Conservation (phyloP, 2,888 invertebrate species). For the Drosophila cognata region DNA sequence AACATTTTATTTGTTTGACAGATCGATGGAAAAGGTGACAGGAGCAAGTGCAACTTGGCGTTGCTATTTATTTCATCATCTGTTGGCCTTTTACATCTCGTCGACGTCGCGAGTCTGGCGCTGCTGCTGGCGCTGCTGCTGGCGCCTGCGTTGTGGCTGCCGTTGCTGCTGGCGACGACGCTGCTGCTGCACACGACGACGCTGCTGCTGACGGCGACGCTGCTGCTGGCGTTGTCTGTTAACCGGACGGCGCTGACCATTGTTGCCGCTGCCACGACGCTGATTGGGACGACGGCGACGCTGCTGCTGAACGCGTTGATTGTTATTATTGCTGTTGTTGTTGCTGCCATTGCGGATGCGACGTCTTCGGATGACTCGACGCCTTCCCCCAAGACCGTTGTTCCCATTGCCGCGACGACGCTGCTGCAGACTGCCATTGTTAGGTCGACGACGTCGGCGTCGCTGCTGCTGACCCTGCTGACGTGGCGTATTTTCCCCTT, state of each 20-base stretch:
- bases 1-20: slow-evolving; percentile 43
- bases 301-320: slow-evolving; percentile 34
- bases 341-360: slow-evolving; percentile 21
- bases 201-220: slow-evolving; percentile 48
- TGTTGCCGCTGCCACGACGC: slow-evolving; percentile 38
- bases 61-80: background rate
- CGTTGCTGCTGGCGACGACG: slow-evolving; percentile 32
- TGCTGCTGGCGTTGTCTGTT: slow-evolving; percentile 50
- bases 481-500: slow-evolving; percentile 48
- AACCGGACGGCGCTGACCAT: slow-evolving; percentile 21
- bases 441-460: slow-evolving; percentile 40
- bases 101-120: slow-evolving; percentile 30
- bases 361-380: slow-evolving; percentile 16
- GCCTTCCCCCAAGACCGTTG: background rate
- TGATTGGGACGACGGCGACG: slow-evolving; percentile 56
- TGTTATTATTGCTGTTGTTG: slow-evolving; percentile 28
- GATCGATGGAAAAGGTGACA: background rate
- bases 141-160: slow-evolving; percentile 22
- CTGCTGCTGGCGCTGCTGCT: slow-evolving; percentile 40
- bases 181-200: slow-evolving; percentile 31
- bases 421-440: slow-evolving; percentile 21
- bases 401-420: slow-evolving; percentile 45
- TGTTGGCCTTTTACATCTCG: slow-evolving; percentile 8
- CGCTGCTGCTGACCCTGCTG: slow-evolving; percentile 46
- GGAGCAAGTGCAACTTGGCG: background rate